phyloP scores from a whole-genome alignment of 2,113 vertebrate species.

The Psammodynastes pulverulentus region DNA sequence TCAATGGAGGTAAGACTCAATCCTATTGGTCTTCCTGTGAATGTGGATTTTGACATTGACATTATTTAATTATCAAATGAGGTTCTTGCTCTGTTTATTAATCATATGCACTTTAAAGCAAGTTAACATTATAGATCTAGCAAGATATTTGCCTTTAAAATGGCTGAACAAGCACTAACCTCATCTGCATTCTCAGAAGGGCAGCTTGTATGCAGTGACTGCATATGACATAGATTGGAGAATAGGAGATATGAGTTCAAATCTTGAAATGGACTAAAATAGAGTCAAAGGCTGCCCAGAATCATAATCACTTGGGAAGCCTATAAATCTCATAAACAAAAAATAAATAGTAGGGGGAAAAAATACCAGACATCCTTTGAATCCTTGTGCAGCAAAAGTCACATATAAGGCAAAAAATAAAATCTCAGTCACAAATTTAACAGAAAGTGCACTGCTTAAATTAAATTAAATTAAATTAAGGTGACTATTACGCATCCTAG shows the following conservation, averaged over 20 bases:
- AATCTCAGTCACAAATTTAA: not conserved
- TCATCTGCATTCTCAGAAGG: not conserved
- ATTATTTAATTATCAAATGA: not conserved
- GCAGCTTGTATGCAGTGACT: not conserved
- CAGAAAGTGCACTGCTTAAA: not conserved
- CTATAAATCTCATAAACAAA: not conserved
- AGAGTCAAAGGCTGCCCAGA: not conserved
- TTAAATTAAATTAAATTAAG: not conserved
- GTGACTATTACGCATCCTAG: not conserved
- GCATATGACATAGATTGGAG: too few relatives aligned
- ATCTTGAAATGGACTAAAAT: not conserved
- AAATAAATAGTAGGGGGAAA: not conserved
- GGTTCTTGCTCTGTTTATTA: not conserved
- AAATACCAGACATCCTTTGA: not conserved
- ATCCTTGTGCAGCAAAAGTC: not conserved
- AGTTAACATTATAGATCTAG: not conserved
- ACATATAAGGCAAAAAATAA: not conserved
- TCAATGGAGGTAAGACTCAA: not conserved
- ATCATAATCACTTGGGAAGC: not conserved
- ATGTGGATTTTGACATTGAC: not conserved
- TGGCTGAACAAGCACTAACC: not conserved
- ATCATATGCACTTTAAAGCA: not conserved
- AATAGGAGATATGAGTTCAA: not conserved
- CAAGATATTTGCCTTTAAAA: not conserved
- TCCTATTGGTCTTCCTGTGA: not conserved